Percentiles rank a stretch among this genome's conserved stretches.
Conservation (phyloP, 2,888 invertebrate genomes). For the Rugalucina vietnamica region DNA sequence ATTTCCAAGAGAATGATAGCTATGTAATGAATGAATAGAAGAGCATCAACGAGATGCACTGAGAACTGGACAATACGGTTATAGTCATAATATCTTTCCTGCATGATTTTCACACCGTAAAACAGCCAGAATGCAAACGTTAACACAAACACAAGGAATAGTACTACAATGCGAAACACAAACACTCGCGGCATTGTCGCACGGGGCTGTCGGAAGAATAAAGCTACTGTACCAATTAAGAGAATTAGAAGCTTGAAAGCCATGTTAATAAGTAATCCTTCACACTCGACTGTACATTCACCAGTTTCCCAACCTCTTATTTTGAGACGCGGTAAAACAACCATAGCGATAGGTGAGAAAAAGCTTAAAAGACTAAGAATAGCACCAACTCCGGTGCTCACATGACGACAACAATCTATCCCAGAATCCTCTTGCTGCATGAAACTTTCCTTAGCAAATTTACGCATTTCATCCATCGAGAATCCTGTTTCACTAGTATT, state of each 20-base stretch:
- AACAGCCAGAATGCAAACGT: conserved; percentile 99
- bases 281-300: conserved; percentile 84
- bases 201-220: conserved; percentile 93
- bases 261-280: conserved; percentile 95
- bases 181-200: conserved; percentile 96
- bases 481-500: conserved; percentile 98
- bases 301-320: conserved; percentile 85
- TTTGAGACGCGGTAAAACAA: conserved; percentile 93
- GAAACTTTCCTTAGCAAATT: conserved; percentile 80
- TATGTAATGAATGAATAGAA: conserved; percentile 97
- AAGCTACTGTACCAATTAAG: conserved; percentile 95
- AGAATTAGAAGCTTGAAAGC: conserved; percentile 95
- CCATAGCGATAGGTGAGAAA: conserved; percentile 97
- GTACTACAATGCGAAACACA: conserved; percentile 94
- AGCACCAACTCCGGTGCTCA: conserved; percentile 92
- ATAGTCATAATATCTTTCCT: conserved; percentile 85
- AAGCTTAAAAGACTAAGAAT: conserved; percentile 93
- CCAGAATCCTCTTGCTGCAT: conserved; percentile 74
- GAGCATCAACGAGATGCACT: conserved; percentile 95
- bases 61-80: conserved; percentile 96
- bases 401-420: conserved; percentile 86
- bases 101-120: conserved; percentile 93
- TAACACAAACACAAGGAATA: conserved; percentile 94
- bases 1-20: conserved; percentile 97
- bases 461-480: conserved; percentile 91